phyloP scores from a whole-genome alignment of 1,140 invertebrate genomes.

The Galleria mellonella region DNA sequence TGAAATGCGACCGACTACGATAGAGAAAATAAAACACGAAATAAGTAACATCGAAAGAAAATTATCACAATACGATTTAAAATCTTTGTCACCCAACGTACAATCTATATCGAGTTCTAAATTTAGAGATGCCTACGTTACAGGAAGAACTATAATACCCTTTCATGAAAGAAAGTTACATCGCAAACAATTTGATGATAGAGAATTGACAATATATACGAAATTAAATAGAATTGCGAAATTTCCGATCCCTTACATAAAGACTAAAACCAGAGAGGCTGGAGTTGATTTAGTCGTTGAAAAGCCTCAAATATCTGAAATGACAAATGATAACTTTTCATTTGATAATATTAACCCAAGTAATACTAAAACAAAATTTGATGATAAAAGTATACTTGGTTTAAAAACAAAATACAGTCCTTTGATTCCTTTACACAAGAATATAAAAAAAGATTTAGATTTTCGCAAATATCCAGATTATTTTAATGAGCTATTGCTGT shows the following conservation, averaged over 20 bases:
- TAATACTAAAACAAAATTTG: too few species aligned
- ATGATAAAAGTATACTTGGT: too few species aligned
- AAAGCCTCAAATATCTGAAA: too few species aligned
- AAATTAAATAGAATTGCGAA: slow-evolving; percentile 3
- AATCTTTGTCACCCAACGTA: too few species aligned
- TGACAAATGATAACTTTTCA: too few species aligned
- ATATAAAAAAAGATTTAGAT: background rate
- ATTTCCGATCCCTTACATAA: background rate
- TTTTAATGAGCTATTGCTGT: slow-evolving; percentile 29
- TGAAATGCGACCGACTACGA: background rate
- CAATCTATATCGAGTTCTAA: too few species aligned
- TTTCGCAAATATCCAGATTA: slow-evolving; percentile 16
- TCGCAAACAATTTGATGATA: background rate
- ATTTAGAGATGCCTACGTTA: background rate
- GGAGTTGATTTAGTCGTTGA: too few species aligned
- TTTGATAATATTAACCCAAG: too few species aligned
- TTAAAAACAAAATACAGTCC: too few species aligned
- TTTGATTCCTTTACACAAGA: too few species aligned
- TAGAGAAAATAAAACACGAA: slow-evolving; percentile 8
- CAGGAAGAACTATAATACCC: background rate
- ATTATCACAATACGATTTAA: background rate
- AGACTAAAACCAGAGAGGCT: too few species aligned
- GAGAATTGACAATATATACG: background rate
- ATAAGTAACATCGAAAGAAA: background rate
- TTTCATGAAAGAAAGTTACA: too few species aligned